Conservation (phyloP, 2,797 vertebrate species). For the Oreonectes daqikongensis region DNA sequence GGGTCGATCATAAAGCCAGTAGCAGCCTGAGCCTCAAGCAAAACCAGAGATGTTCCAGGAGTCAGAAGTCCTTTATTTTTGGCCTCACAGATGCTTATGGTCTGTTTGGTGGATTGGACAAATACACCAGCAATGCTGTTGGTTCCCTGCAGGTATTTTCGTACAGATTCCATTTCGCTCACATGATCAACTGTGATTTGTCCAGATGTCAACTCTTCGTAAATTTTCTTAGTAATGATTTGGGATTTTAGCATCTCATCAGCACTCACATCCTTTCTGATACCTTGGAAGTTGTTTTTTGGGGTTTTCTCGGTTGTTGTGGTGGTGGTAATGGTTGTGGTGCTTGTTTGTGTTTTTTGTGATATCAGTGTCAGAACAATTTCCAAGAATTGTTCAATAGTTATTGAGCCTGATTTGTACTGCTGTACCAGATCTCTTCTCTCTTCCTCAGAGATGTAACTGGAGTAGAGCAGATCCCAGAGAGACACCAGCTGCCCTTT, state of each 20-base stretch:
- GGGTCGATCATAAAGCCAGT: not conserved
- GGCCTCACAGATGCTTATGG: not conserved
- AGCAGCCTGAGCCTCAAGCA: not conserved
- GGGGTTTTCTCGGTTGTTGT: not conserved
- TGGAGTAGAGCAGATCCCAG: constrained; percentile 80
- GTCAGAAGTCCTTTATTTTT: not conserved
- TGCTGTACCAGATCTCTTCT: constrained; percentile 71
- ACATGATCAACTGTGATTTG: not conserved
- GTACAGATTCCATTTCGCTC: not conserved
- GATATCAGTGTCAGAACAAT: constrained; percentile 66
- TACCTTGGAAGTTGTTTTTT: constrained; percentile 43
- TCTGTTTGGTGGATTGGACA: not conserved
- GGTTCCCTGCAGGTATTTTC: not conserved
- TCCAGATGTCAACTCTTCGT: constrained; percentile 67
- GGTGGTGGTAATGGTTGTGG: constrained; percentile 57
- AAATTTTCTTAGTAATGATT: constrained; percentile 66
- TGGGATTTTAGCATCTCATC: constrained; percentile 68
- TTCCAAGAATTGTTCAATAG: constrained; percentile 65
- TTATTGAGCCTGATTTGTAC: constrained; percentile 63
- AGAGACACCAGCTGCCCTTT: constrained; percentile 59
- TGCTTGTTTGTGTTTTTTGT: constrained; percentile 49
- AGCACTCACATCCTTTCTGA: constrained; percentile 45
- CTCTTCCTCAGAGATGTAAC: constrained; percentile 73
- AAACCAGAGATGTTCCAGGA: not conserved
- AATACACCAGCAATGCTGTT: constrained; percentile 4